These are phyloP conservation scores for Toxotes lorentzi DNA, from an alignment of 2,797 vertebrate species.

Conservation along the genomic window DNA sequence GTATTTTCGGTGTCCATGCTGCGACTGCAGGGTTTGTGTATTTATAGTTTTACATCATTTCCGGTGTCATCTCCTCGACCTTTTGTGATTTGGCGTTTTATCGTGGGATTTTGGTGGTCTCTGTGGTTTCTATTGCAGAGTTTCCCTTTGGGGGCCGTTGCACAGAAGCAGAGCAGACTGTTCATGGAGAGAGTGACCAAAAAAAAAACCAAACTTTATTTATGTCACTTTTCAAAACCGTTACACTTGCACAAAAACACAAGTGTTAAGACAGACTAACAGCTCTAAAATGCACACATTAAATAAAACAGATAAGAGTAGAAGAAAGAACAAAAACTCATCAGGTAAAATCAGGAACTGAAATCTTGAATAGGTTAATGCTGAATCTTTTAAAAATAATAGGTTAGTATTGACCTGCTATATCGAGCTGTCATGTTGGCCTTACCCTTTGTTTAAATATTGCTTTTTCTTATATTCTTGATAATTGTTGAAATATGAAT, in stretches of 20 bases:
- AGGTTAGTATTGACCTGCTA: not conserved
- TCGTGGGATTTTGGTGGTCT: conserved; percentile 63
- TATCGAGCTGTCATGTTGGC: not conserved
- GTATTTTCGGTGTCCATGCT: conserved; percentile 69
- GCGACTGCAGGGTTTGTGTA: conserved; percentile 73
- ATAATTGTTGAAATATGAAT: not conserved
- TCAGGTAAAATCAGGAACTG: too few relatives aligned
- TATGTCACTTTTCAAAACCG: too few relatives aligned
- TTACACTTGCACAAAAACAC: too few relatives aligned
- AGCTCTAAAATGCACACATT: too few relatives aligned
- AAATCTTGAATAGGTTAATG: not conserved
- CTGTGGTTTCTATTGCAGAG: conserved; percentile 47
- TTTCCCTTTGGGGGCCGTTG: conserved; percentile 44
- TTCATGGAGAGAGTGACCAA: not conserved
- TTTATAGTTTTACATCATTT: conserved; percentile 80
- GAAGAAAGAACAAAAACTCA: too few relatives aligned
- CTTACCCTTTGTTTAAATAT: not conserved
- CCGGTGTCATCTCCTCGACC: conserved; percentile 68
- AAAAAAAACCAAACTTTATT: too few relatives aligned
- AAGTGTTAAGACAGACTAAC: too few relatives aligned
- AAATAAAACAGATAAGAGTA: too few relatives aligned
- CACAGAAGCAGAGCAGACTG: conserved; percentile 35
- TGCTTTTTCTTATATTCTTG: not conserved
- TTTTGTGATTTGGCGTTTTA: conserved; percentile 61
- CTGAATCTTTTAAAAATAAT: not conserved